A percentile compares a stretch with the other conserved stretches of the same genome.
Conservation (phyloP, 2,888 invertebrate species). For the Drosophila nr. medialis region DNA sequence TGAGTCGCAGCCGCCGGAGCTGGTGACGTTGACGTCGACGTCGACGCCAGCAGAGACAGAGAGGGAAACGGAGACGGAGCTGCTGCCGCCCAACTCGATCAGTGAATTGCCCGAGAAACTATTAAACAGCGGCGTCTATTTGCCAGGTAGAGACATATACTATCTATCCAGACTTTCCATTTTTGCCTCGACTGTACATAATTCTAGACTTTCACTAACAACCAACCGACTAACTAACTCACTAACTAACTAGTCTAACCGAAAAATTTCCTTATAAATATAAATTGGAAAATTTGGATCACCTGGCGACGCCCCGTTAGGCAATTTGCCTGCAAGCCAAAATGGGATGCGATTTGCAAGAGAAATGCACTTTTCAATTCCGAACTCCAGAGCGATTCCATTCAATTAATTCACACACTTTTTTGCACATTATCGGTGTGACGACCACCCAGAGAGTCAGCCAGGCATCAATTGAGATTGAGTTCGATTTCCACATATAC, state of each 20-base stretch:
- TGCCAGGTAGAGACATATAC: constrained; percentile 86
- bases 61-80: constrained; percentile 74
- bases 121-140: constrained; percentile 88
- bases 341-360: constrained; percentile 12
- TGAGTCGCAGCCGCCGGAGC: constrained; percentile 57
- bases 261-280: constrained; percentile 64
- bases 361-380: constrained; percentile 54
- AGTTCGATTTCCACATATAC: constrained; percentile 22
- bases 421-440: constrained; percentile 66
- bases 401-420: constrained; percentile 70
- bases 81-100: constrained; percentile 87
- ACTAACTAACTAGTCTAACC: constrained; percentile 25
- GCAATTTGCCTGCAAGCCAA: constrained; percentile 61
- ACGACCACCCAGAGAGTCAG: constrained; percentile 68
- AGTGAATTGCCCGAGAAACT: constrained; percentile 88
- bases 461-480: constrained; percentile 42
- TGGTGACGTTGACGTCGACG: constrained; percentile 37
- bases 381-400: constrained; percentile 20
- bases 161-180: constrained; percentile 66
- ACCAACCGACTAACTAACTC: constrained; percentile 3
- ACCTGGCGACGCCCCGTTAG: constrained; percentile 62
- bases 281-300: constrained; percentile 67
- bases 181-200: constrained; percentile 51
- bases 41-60: constrained; percentile 34
- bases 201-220: constrained; percentile 74